Conservation (phyloP, 2,888 invertebrate species). For the Mactromeris polynyma region DNA sequence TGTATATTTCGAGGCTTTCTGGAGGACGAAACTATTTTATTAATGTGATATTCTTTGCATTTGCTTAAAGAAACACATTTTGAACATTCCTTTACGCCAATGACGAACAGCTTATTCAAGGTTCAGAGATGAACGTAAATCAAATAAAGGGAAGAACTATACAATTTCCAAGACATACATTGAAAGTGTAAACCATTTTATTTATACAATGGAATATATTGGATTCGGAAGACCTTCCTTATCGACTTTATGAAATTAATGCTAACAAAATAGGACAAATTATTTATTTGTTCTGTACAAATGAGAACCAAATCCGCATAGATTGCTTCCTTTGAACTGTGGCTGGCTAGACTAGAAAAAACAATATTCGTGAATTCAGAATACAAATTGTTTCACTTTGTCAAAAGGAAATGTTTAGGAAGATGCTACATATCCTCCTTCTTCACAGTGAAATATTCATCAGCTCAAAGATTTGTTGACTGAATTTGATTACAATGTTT, state of each 20-base stretch:
- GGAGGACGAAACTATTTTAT: too few species aligned
- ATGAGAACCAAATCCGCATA: background rate
- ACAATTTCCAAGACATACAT: background rate
- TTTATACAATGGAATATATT: background rate
- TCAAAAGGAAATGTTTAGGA: too few species aligned
- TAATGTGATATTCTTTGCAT: background rate
- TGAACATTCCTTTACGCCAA: background rate
- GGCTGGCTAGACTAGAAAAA: too few species aligned
- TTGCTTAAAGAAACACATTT: too few species aligned
- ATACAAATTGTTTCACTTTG: too few species aligned
- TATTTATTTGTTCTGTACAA: background rate
- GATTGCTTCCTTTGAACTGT: too few species aligned
- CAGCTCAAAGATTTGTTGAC: too few species aligned
- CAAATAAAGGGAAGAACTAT: background rate
- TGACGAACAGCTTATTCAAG: background rate
- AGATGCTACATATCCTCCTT: too few species aligned
- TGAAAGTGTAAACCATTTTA: background rate
- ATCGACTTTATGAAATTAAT: background rate
- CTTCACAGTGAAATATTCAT: too few species aligned
- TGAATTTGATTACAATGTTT: too few species aligned
- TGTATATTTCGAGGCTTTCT: too few species aligned
- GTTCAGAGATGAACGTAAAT: background rate
- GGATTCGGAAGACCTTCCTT: background rate
- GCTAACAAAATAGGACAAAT: background rate
- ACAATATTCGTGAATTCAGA: too few species aligned